phyloP scores from a whole-genome alignment of 1,140 invertebrate species.

The Diorhabda carinulata region DNA sequence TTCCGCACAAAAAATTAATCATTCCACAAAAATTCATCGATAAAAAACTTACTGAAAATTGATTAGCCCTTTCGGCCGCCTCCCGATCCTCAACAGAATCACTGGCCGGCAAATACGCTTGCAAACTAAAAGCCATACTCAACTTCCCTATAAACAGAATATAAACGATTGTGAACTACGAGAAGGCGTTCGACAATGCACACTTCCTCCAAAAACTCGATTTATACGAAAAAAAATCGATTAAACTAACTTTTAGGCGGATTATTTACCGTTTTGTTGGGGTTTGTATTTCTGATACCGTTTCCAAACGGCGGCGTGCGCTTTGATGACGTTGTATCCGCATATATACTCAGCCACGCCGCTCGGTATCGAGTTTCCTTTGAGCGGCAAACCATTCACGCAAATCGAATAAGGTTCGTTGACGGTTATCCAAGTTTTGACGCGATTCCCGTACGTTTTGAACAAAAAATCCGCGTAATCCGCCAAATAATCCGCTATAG shows the following conservation, averaged over 20 bases:
- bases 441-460: conserved; percentile 28
- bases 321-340: conserved; percentile 15
- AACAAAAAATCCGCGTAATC: conserved; percentile 44
- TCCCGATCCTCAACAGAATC: conserved; percentile 14
- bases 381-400: neutral
- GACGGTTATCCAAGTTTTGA: conserved; percentile 30
- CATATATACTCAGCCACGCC: conserved; percentile 10
- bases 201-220: no score
- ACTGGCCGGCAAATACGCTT: conserved; percentile 47
- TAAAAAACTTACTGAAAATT: conserved; percentile 24
- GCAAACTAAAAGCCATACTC: conserved; percentile 51
- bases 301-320: conserved; percentile 48
- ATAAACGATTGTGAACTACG: neutral
- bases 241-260: no score
- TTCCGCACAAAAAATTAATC: no score
- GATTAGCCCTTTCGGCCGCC: conserved; percentile 21
- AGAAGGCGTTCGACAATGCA: no score
- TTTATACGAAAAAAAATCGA: no score
- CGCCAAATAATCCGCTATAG: conserved; percentile 22
- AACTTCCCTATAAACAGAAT: conserved; percentile 46
- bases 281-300: conserved; percentile 43
- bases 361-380: neutral
- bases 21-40: no score
- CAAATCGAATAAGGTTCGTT: conserved; percentile 10
- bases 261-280: conserved; percentile 22